phyloP scores from a whole-genome alignment of 1,140 invertebrate species.

The Sminthurides bifidus region DNA sequence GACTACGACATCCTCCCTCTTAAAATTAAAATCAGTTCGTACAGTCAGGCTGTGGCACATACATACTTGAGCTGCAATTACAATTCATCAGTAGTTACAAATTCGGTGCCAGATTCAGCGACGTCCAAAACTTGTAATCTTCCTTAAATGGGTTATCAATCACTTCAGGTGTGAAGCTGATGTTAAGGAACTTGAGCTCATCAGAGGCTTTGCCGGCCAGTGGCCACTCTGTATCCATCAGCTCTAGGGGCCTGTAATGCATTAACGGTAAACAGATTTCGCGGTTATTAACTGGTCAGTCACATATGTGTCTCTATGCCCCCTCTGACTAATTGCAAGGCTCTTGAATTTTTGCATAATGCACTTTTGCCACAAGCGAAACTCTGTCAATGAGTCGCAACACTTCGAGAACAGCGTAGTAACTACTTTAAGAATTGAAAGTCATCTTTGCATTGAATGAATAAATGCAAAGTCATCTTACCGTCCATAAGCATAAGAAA shows the following conservation, averaged over 20 bases:
- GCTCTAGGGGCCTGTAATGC: background rate
- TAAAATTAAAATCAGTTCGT: no score
- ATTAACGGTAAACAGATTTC: background rate
- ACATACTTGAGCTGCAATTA: no score
- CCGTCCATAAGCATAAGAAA: conserved; percentile 13
- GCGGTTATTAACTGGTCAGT: background rate
- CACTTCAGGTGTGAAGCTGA: background rate
- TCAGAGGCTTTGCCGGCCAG: background rate
- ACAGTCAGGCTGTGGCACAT: no score
- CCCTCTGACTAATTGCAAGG: background rate
- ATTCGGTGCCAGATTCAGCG: background rate
- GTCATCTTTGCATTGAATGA: no score
- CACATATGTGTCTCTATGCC: background rate
- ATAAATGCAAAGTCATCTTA: no score
- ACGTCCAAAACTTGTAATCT: conserved; percentile 2
- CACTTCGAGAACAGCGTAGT: no score
- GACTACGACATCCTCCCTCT: no score
- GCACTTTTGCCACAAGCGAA: no score
- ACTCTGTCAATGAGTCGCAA: no score
- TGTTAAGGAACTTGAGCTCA: conserved; percentile 3
- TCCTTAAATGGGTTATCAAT: conserved; percentile 2
- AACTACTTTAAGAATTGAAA: no score
- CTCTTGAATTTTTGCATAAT: no score
- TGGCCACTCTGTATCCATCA: background rate
- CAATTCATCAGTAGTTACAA: background rate